Evolutionary conservation across 1,140 invertebrate species (phyloP).

Genomic region (Brachionus paranguensis): DNA sequence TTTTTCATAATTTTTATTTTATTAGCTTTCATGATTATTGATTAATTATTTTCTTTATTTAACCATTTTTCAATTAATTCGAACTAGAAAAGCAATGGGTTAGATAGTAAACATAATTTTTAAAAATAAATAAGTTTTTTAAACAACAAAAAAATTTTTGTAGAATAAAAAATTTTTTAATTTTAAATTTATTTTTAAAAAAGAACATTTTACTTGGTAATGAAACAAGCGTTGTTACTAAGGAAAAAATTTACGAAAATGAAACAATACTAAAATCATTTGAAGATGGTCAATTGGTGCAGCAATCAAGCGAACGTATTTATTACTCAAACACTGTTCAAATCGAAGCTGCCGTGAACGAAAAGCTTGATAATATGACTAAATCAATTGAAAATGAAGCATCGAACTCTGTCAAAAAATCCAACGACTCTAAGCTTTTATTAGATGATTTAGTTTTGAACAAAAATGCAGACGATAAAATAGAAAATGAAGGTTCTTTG

Average conservation of each 20-base stretch:
- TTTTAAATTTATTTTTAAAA: neutral
- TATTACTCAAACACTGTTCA: neutral
- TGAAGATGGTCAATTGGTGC: neutral
- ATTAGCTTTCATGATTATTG: too few species aligned
- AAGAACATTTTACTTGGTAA: neutral
- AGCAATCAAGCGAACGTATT: neutral
- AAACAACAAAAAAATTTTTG: neutral
- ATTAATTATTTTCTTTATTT: too few species aligned
- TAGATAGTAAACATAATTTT: too few species aligned
- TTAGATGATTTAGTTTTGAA: neutral
- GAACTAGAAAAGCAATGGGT: too few species aligned
- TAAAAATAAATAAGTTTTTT: too few species aligned
- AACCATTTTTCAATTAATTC: too few species aligned
- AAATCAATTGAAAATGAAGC: neutral
- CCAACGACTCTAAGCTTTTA: neutral
- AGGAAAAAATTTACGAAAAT: slow-evolving; percentile 11
- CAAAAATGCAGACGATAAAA: slow-evolving; percentile 42
- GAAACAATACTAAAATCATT: slow-evolving; percentile 28
- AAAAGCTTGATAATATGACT: neutral
- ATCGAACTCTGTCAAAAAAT: neutral
- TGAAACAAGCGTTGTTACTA: neutral
- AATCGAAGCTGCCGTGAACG: neutral
- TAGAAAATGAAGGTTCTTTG: slow-evolving; percentile 44
- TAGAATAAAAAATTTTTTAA: neutral
- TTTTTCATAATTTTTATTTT: too few species aligned